A percentile compares a stretch with the other conserved stretches of the same genome.
Evolutionary conservation across 2,797 vertebrate genomes (phyloP).

Genomic region (Cichlasoma orientale): DNA sequence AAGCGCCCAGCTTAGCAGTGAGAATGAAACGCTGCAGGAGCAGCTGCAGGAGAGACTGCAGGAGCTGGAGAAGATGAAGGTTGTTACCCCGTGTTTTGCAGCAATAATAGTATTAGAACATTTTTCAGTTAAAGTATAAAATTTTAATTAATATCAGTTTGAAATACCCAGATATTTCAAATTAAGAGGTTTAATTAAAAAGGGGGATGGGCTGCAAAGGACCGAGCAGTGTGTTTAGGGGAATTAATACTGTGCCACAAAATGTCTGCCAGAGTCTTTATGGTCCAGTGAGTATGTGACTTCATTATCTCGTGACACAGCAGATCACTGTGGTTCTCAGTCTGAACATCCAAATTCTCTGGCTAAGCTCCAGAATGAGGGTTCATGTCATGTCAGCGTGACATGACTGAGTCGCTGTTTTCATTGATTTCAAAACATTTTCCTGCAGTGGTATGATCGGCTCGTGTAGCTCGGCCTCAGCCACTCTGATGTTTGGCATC

Average conservation of each 20-base stretch:
- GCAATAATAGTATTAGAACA: neutral
- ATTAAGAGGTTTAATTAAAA: conserved; percentile 47
- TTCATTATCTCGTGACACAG: conserved; percentile 64
- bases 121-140: neutral
- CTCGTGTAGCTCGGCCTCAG: conserved; percentile 23
- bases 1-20: conserved; percentile 84
- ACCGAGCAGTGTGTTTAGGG: conserved; percentile 29
- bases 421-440: conserved; percentile 60
- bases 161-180: conserved; percentile 1
- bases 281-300: conserved; percentile 54
- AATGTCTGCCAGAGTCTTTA: conserved; percentile 42
- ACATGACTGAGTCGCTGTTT: conserved; percentile 56
- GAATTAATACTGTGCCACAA: conserved; percentile 39
- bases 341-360: conserved; percentile 49
- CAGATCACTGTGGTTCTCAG: conserved; percentile 44
- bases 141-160: no score
- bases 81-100: conserved; percentile 48
- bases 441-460: conserved; percentile 43
- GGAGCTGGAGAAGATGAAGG: conserved; percentile 97
- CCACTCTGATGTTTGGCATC: conserved; percentile 26
- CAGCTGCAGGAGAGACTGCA: conserved; percentile 95
- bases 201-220: neutral
- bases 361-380: conserved; percentile 38
- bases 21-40: conserved; percentile 94
- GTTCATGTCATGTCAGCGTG: conserved; percentile 65